Conservation (phyloP, 2,797 vertebrate genomes). For the Danio kyathit region DNA sequence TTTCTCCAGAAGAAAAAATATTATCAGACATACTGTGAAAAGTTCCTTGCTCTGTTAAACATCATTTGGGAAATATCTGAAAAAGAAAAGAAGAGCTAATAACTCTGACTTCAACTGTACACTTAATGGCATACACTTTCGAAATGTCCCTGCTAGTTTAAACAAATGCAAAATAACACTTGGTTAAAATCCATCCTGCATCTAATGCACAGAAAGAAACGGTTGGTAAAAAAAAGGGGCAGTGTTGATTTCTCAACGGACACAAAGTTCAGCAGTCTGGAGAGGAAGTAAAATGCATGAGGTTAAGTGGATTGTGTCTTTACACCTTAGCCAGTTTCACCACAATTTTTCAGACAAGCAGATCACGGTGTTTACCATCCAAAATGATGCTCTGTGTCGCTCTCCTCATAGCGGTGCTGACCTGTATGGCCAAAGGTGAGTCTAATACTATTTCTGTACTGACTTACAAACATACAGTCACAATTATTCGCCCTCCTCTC, state of each 20-base stretch:
- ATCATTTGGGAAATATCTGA: no score
- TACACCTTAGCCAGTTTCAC: conserved; percentile 29
- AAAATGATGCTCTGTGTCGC: conserved; percentile 43
- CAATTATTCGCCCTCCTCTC: no score
- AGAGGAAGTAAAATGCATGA: conserved; percentile 42
- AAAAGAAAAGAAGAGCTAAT: no score
- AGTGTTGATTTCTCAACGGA: not conserved
- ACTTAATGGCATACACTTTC: not conserved
- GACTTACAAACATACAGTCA: no score
- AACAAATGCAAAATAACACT: not conserved
- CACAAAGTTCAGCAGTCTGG: conserved; percentile 2
- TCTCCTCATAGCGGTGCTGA: conserved; percentile 35
- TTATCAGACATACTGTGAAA: no score
- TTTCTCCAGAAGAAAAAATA: no score
- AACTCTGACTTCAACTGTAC: no score
- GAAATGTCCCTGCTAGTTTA: not conserved
- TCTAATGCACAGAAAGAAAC: not conserved
- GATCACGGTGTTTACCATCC: conserved; percentile 21
- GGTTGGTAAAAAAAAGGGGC: not conserved
- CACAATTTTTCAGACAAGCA: conserved; percentile 5
- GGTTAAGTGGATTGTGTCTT: conserved; percentile 37
- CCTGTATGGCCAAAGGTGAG: conserved; percentile 58
- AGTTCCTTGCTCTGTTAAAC: no score
- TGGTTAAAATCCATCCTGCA: not conserved
- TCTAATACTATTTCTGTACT: not conserved